These are phyloP conservation scores for Patella pellucida DNA, from an alignment of 2,888 invertebrate species.

Conservation along the genomic window DNA sequence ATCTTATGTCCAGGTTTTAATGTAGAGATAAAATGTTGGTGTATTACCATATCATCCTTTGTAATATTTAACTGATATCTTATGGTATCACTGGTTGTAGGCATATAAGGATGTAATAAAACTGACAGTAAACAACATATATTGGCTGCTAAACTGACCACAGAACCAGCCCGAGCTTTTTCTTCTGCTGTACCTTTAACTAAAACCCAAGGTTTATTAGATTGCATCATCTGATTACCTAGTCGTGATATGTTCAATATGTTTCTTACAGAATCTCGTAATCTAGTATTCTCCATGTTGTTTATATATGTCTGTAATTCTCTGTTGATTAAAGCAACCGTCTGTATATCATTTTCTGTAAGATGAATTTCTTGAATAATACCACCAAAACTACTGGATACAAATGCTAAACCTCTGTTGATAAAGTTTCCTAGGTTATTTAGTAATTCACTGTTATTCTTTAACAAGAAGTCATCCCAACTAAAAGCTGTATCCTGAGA, in stretches of 20 bases:
- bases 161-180: conserved; percentile 86
- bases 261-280: conserved; percentile 88
- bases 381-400: conserved; percentile 85
- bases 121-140: conserved; percentile 84
- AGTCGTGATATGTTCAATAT: conserved; percentile 89
- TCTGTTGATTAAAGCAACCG: conserved; percentile 78
- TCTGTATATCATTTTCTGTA: conserved; percentile 78
- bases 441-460: too few relatives aligned
- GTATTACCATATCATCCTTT: conserved; percentile 68
- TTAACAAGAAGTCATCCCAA: too few relatives aligned
- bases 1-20: conserved; percentile 86
- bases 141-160: conserved; percentile 88
- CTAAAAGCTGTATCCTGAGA: conserved; percentile 79
- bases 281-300: conserved; percentile 68
- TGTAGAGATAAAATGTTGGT: conserved; percentile 72
- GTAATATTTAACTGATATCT: conserved; percentile 81
- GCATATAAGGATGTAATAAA: conserved; percentile 92
- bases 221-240: conserved; percentile 98
- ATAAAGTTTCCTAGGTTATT: too few relatives aligned
- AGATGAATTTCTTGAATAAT: conserved; percentile 78
- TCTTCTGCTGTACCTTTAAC: conserved; percentile 84
- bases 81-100: conserved; percentile 80
- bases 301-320: conserved; percentile 64
- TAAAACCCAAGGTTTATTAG: conserved; percentile 93
- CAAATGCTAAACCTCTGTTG: conserved; percentile 89